Percentiles rank a stretch among this genome's conserved stretches.
Conservation (phyloP, 2,888 invertebrate species). For the Acrobasis suavella region DNA sequence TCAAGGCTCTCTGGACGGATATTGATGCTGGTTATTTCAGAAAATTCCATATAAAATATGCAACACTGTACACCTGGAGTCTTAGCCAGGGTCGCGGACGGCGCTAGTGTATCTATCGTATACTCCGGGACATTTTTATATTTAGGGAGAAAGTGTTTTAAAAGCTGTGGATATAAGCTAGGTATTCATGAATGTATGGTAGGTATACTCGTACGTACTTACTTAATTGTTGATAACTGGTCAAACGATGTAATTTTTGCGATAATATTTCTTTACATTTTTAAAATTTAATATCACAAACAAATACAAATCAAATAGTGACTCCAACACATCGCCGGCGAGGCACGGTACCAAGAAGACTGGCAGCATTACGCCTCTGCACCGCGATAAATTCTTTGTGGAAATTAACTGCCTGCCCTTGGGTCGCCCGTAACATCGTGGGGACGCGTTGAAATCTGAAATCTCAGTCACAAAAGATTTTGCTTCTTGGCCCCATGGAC, state of each 20-base stretch:
- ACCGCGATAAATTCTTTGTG: no score
- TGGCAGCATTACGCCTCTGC: not conserved
- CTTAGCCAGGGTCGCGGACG: not conserved
- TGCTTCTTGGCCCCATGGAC: no score
- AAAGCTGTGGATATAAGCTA: not conserved
- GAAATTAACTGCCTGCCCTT: no score
- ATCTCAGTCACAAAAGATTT: no score
- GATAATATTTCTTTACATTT: no score
- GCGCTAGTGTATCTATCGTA: not conserved
- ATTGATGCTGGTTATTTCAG: constrained; percentile 18
- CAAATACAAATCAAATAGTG: no score
- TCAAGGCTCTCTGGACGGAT: constrained; percentile 11
- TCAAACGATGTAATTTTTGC: no score
- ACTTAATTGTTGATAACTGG: no score
- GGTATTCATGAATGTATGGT: not conserved
- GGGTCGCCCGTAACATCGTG: no score
- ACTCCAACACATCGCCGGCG: no score
- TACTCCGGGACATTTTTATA: not conserved
- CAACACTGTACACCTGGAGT: constrained; percentile 13
- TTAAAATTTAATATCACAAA: no score
- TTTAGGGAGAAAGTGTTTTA: not conserved
- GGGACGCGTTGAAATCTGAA: no score
- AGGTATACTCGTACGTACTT: not conserved
- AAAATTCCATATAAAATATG: constrained; percentile 15
- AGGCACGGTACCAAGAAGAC: not conserved